A percentile compares a stretch with the other conserved stretches of the same genome.
These are phyloP conservation scores for Mythimna lalbum DNA, from an alignment of 2,888 invertebrate genomes.

Conservation along the genomic window DNA sequence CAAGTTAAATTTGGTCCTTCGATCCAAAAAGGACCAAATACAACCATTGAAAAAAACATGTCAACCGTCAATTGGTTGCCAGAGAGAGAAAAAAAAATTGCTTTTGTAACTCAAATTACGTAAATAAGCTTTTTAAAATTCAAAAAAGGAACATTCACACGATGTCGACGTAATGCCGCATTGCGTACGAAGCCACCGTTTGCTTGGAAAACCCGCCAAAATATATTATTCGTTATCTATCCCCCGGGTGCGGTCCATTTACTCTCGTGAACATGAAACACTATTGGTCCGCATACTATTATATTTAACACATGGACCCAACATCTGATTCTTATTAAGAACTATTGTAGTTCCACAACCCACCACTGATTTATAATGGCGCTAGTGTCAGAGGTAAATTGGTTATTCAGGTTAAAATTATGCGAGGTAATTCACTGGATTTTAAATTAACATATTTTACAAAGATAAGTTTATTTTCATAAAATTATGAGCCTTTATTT, in stretches of 20 bases:
- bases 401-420: constrained; percentile 15
- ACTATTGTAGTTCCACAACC: constrained; percentile 36
- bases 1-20: constrained; percentile 18
- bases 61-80: constrained; percentile 20
- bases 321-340: constrained; percentile 51
- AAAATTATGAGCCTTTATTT: constrained; percentile 19
- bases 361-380: constrained; percentile 45
- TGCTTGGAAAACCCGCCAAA: constrained; percentile 81
- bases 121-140: constrained; percentile 64
- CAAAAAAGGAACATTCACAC: constrained; percentile 65
- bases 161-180: constrained; percentile 62
- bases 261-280: constrained; percentile 69
- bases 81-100: constrained; percentile 25
- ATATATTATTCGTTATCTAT: constrained; percentile 87
- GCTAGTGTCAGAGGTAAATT: constrained; percentile 25
- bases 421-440: constrained; percentile 5
- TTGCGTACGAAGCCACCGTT: constrained; percentile 66
- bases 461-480: constrained; percentile 28
- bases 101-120: constrained; percentile 54
- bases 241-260: constrained; percentile 78
- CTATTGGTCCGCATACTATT: constrained; percentile 77
- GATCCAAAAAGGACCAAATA: constrained; percentile 11
- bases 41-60: constrained; percentile 26
- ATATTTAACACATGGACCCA: constrained; percentile 61
- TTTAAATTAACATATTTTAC: constrained; percentile 26